phyloP scores from a whole-genome alignment of 2,797 vertebrate species.

The Falco peregrinus region DNA sequence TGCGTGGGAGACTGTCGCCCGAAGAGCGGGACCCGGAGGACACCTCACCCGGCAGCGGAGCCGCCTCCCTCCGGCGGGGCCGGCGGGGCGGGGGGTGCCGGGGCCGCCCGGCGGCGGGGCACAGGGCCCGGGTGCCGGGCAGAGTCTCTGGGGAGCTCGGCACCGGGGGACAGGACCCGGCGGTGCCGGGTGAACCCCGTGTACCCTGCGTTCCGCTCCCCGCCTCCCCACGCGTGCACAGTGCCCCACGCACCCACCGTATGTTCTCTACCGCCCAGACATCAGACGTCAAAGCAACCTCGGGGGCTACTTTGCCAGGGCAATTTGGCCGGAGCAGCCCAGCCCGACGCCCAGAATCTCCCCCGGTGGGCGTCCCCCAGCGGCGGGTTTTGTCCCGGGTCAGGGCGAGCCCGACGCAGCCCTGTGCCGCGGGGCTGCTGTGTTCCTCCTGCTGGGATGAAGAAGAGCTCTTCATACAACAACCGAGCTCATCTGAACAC shows the following conservation, averaged over 20 bases:
- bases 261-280: too few species aligned
- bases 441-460: rapidly evolving
- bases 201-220: rapidly evolving
- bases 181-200: neutral
- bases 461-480: neutral
- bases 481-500: neutral
- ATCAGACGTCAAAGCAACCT: too few species aligned
- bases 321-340: too few species aligned
- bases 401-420: too few species aligned
- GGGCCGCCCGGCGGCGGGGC: too few species aligned
- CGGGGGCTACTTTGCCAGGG: too few species aligned
- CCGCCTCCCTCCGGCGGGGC: neutral
- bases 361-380: too few species aligned
- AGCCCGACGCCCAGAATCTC: too few species aligned
- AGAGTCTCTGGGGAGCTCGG: neutral
- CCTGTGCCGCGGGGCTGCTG: neutral
- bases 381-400: too few species aligned
- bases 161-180: rapidly evolving
- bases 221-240: neutral
- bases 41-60: neutral
- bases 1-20: neutral
- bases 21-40: neutral
- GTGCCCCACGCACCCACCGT: too few species aligned
- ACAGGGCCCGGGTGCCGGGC: too few species aligned
- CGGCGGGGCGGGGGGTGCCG: too few species aligned